A percentile compares a stretch with the other conserved stretches of the same genome.
Evolutionary conservation across 2,113 vertebrate species (phyloP).

Genomic region (Gallinago undulata): DNA sequence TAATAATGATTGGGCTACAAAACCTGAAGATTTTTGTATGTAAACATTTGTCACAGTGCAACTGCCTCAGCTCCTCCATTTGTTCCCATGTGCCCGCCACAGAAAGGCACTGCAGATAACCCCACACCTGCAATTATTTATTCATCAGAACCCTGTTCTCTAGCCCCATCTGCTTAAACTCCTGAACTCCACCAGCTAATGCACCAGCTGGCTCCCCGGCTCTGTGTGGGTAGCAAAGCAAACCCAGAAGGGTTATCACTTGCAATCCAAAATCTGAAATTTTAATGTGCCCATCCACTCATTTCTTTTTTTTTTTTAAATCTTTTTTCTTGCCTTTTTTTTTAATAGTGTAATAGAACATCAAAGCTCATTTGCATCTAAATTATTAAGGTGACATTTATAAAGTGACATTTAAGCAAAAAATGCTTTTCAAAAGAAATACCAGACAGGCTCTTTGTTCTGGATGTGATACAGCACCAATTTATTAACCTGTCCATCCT

Average conservation of each 20-base stretch:
- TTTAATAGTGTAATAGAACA: background rate
- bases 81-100: background rate
- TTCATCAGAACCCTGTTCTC: background rate
- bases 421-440: background rate
- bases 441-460: background rate
- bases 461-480: background rate
- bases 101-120: background rate
- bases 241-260: background rate
- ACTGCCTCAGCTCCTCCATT: background rate
- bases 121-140: background rate
- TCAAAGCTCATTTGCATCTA: conserved; percentile 13
- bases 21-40: background rate
- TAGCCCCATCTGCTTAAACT: background rate
- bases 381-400: conserved; percentile 26
- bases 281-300: background rate
- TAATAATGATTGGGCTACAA: background rate
- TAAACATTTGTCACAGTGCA: background rate
- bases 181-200: background rate
- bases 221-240: background rate
- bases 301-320: background rate
- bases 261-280: conserved; percentile 20
- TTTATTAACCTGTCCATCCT: background rate
- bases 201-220: background rate
- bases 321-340: background rate
- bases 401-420: background rate